These are phyloP conservation scores for Meta bourneti DNA, from an alignment of 2,888 invertebrate genomes.

Conservation along the genomic window DNA sequence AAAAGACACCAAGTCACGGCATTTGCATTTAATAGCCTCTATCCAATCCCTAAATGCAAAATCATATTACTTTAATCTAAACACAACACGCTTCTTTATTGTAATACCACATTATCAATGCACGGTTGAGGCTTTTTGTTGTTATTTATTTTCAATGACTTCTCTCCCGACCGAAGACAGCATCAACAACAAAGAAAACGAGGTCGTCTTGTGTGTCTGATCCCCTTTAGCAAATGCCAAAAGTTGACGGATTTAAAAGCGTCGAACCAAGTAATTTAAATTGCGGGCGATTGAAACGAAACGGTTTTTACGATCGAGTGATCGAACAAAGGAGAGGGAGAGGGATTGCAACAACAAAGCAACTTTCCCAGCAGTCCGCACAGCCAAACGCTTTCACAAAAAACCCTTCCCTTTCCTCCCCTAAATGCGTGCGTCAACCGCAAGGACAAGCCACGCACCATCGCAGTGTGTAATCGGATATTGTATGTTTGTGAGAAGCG, in stretches of 20 bases:
- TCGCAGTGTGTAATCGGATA: background rate
- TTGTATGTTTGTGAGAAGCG: background rate
- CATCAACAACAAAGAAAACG: background rate
- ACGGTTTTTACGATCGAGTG: background rate
- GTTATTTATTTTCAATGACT: too few relatives aligned
- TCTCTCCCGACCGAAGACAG: background rate
- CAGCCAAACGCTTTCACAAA: background rate
- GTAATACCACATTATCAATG: background rate
- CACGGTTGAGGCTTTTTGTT: too few relatives aligned
- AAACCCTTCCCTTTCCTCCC: too few relatives aligned
- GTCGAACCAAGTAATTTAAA: too few relatives aligned
- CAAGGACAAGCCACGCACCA: background rate
- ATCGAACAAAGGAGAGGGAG: background rate
- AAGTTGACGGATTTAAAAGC: too few relatives aligned
- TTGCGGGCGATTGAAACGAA: too few relatives aligned
- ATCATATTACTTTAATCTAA: background rate
- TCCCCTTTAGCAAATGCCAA: background rate
- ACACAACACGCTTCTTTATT: background rate
- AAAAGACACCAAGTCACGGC: background rate
- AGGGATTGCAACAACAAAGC: background rate
- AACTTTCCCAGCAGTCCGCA: background rate
- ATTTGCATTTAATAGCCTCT: background rate
- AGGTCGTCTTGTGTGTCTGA: background rate
- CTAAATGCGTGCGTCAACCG: background rate
- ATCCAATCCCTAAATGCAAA: background rate